Base-by-base conservation (phyloP, 2,888 invertebrate genomes). In the Rotaria socialis region DNA sequence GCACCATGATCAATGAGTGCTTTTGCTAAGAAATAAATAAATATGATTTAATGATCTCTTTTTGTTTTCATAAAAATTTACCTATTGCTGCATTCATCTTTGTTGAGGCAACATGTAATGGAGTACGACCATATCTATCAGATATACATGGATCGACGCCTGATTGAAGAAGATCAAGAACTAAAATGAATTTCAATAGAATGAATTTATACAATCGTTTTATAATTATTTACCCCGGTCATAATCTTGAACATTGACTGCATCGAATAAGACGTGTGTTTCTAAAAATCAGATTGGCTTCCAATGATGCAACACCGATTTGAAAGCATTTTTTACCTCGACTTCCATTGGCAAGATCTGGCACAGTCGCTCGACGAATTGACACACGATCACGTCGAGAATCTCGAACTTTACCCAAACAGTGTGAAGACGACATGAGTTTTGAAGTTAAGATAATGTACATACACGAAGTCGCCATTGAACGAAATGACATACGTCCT, bases 361-460 rank as follows among this genome's bases (percentile, higher is more conserved):
- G 14, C n/a, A 24, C 47, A 24, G 80, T 80, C n/a, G 80, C 43
- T 80, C 47, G 43, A 80, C 43, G 47, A 24, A 80, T 47, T 24
- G 80, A 43, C n/a, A 80, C 43, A 80, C 80, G 80, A n/a, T 80
- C 47, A 8, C 80, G 80, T 47, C 80, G 80, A 80, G 80, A 80
- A 47, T 80, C 80, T 80, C 80, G 80, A 24, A 10, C 1, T 47
- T 80, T 80, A 22, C 47, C 47, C 7, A 80, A 41, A 80, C 80
- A 80, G 47, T 47, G 80, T 47, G 43, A 47, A 24, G 80, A 80
- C 47, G 80, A 80, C 80, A 80, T 80, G 16, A 22, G 47, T 8
- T 10, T 24, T 41, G 50, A 50, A 43, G 11, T 41, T 24, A 8
- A 43, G 10, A 4, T 11, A 43, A 47, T 11, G 0, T 11, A 47